Conservation (phyloP, 64 coral and sea anemone species). For the Stichodactyla mertensii region DNA sequence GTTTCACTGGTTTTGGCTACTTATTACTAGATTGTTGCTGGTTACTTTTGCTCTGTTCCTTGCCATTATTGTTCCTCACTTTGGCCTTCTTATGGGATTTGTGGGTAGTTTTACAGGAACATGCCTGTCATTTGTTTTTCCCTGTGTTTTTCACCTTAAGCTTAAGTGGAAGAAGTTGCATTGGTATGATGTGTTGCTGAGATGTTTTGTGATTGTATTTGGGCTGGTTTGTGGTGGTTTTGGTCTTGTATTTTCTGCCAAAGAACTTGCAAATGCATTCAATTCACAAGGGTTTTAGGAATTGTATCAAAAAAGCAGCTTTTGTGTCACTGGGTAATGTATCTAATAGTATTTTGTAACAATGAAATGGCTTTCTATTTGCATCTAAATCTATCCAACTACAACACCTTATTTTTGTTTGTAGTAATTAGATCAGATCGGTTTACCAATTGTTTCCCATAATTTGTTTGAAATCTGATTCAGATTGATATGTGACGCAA, state of each 20-base stretch:
- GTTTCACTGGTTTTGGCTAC: slow-evolving; percentile 79
- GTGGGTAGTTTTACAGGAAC: slow-evolving; percentile 89
- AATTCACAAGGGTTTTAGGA: slow-evolving; percentile 17
- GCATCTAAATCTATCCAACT: too few species aligned
- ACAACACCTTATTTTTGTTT: too few species aligned
- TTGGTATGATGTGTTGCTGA: slow-evolving; percentile 64
- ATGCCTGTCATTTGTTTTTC: slow-evolving; percentile 90
- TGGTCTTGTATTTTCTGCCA: slow-evolving; percentile 77
- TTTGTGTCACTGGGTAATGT: too few species aligned
- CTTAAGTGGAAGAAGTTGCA: slow-evolving; percentile 74
- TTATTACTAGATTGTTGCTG: slow-evolving; percentile 60
- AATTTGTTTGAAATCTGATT: too few species aligned
- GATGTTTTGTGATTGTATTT: slow-evolving; percentile 66
- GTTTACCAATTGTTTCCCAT: too few species aligned
- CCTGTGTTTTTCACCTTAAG: slow-evolving; percentile 80
- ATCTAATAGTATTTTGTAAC: too few species aligned
- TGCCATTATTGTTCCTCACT: slow-evolving; percentile 75
- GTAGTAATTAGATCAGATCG: too few species aligned
- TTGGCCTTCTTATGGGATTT: slow-evolving; percentile 86
- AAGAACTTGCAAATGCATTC: slow-evolving; percentile 81
- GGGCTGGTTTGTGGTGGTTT: slow-evolving; percentile 80
- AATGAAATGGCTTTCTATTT: too few species aligned
- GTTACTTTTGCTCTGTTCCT: slow-evolving; percentile 75
- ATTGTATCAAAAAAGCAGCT: too few species aligned
- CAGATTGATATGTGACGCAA: too few species aligned